Conservation (phyloP, 2,888 invertebrate genomes). For the Scaptomyza polygonia region DNA sequence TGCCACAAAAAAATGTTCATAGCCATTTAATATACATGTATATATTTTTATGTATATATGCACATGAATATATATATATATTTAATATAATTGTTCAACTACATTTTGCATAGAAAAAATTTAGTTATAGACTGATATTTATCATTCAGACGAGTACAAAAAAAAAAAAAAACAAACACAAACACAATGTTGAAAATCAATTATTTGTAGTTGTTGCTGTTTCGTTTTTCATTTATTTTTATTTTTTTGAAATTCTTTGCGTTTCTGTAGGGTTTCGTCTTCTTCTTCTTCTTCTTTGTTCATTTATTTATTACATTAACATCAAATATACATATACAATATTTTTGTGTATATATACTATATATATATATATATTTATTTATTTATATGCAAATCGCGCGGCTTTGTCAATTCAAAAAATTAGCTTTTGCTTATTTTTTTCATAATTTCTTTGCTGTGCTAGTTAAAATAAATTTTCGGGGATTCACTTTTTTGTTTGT, state of each 20-base stretch:
- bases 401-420: constrained; percentile 51
- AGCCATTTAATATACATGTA: constrained; percentile 40
- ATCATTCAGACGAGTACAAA: constrained; percentile 35
- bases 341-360: constrained; percentile 3
- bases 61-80: constrained; percentile 13
- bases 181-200: constrained; percentile 14
- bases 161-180: no score
- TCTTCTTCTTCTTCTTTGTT: constrained; percentile 15
- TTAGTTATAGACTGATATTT: constrained; percentile 57
- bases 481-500: neutral
- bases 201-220: constrained; percentile 6
- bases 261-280: no score
- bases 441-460: neutral
- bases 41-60: neutral
- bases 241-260: constrained; percentile 20
- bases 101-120: constrained; percentile 69
- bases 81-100: constrained; percentile 52
- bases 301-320: constrained; percentile 70
- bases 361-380: constrained; percentile 34
- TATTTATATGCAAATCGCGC: constrained; percentile 59
- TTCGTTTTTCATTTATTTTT: neutral
- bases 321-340: constrained; percentile 19
- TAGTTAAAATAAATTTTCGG: constrained; percentile 2
- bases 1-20: constrained; percentile 44
- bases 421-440: constrained; percentile 3